These are phyloP conservation scores for Drosophila micromelanica DNA, from an alignment of 1,140 invertebrate genomes.

Conservation along the genomic window DNA sequence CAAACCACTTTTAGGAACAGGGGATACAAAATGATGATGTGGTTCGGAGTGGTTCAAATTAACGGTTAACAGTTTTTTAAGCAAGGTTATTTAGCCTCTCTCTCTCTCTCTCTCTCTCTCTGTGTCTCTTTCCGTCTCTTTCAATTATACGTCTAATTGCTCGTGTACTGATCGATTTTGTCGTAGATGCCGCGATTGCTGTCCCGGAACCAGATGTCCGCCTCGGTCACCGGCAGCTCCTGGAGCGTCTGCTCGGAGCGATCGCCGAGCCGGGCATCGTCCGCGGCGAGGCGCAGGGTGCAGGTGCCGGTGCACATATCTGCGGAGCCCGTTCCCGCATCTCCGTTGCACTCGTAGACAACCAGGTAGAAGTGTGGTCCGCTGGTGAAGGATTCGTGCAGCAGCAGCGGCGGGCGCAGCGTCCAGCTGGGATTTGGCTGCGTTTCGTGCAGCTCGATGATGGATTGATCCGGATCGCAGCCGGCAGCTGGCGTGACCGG, in stretches of 20 bases:
- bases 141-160: too few species aligned
- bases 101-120: too few species aligned
- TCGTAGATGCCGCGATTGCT: constrained; percentile 29
- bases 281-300: constrained; percentile 26
- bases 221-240: constrained; percentile 8
- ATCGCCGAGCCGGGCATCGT: constrained; percentile 45
- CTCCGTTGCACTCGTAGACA: constrained; percentile 38
- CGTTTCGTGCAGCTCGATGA: constrained; percentile 17
- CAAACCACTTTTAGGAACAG: too few species aligned
- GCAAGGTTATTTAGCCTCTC: too few species aligned
- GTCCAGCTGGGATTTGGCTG: background rate
- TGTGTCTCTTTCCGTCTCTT: too few species aligned
- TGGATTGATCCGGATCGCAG: background rate
- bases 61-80: too few species aligned
- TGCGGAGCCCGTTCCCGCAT: too few species aligned
- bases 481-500: background rate
- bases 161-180: constrained; percentile 34
- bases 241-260: constrained; percentile 17
- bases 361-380: constrained; percentile 39
- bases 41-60: too few species aligned
- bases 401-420: constrained; percentile 21
- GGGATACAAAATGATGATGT: too few species aligned
- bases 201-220: constrained; percentile 42
- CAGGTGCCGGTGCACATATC: constrained; percentile 29
- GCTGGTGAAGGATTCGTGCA: constrained; percentile 22